phyloP scores from a whole-genome alignment of 2,797 vertebrate genomes.

The Xyrichtys novacula region DNA sequence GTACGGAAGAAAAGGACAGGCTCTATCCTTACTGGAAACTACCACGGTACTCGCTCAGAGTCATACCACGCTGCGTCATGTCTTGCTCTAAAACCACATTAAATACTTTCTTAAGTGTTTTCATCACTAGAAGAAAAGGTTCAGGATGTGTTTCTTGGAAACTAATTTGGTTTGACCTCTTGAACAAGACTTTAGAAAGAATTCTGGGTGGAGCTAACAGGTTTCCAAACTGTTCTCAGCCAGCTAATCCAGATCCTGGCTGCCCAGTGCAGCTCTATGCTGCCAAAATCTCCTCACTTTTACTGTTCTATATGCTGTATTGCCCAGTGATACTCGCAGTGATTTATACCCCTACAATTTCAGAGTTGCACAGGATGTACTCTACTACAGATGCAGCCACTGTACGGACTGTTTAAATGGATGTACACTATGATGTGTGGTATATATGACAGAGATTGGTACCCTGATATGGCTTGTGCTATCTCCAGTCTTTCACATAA shows the following conservation, averaged over 20 bases:
- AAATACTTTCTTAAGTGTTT: conserved; percentile 30
- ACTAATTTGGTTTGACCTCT: conserved; percentile 11
- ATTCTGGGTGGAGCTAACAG: conserved; percentile 8
- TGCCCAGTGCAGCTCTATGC: neutral
- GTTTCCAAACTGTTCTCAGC: conserved; percentile 8
- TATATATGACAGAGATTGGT: neutral
- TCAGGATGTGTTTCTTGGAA: conserved; percentile 36
- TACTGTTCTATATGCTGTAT: neutral
- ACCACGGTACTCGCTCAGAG: conserved; percentile 10
- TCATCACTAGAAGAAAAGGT: conserved; percentile 18
- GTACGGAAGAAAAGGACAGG: conserved; percentile 15
- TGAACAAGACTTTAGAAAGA: conserved; percentile 13
- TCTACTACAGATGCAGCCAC: neutral
- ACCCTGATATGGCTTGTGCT: no score
- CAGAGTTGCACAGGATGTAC: neutral
- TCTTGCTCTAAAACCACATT: conserved; percentile 33
- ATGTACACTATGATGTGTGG: neutral
- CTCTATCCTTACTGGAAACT: conserved; percentile 10
- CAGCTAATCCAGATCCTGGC: conserved; percentile 20
- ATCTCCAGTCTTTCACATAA: no score
- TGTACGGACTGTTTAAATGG: neutral
- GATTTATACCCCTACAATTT: neutral
- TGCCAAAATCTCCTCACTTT: neutral
- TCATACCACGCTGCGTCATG: conserved; percentile 17
- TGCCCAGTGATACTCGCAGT: neutral